A percentile compares a stretch with the other conserved stretches of the same genome.
phyloP scores from a whole-genome alignment of 1,140 invertebrate genomes.

The Drosophila yakuba region DNA sequence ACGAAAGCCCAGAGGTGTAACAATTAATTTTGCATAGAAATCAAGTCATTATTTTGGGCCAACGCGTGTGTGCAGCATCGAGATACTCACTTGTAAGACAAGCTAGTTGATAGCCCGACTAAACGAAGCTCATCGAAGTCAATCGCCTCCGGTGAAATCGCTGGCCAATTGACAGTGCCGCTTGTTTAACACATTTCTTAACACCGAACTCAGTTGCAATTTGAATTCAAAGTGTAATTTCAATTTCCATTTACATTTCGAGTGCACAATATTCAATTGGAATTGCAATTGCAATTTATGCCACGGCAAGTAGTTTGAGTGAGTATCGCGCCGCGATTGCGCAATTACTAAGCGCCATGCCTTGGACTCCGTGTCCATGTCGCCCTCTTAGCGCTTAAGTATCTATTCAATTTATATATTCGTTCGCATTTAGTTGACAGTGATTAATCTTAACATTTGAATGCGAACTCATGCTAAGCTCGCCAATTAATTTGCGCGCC shows the following conservation, averaged over 20 bases:
- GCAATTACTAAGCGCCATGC: constrained; percentile 71
- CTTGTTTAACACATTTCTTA: constrained; percentile 63
- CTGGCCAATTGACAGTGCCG: constrained; percentile 46
- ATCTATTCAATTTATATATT: constrained; percentile 62
- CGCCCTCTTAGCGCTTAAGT: constrained; percentile 57
- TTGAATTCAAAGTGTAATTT: constrained; percentile 48
- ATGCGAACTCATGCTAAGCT: constrained; percentile 54
- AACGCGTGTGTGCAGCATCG: constrained; percentile 46
- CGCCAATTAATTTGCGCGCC: constrained; percentile 51
- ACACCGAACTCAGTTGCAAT: constrained; percentile 40
- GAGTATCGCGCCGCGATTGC: constrained; percentile 64
- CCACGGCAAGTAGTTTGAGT: constrained; percentile 58
- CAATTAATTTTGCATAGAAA: constrained; percentile 40
- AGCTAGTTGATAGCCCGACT: constrained; percentile 6
- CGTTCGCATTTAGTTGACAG: constrained; percentile 71
- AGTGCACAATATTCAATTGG: constrained; percentile 40
- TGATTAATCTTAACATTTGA: constrained; percentile 77
- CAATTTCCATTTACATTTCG: constrained; percentile 39
- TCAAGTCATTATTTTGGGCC: background rate
- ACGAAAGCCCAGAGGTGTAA: background rate
- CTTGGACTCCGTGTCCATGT: constrained; percentile 40
- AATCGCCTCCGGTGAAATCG: constrained; percentile 40
- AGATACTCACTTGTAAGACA: constrained; percentile 31
- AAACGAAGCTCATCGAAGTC: constrained; percentile 35
- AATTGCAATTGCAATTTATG: constrained; percentile 72